Conservation (phyloP, 2,113 vertebrate species). For the Copsychus sechellarum region DNA sequence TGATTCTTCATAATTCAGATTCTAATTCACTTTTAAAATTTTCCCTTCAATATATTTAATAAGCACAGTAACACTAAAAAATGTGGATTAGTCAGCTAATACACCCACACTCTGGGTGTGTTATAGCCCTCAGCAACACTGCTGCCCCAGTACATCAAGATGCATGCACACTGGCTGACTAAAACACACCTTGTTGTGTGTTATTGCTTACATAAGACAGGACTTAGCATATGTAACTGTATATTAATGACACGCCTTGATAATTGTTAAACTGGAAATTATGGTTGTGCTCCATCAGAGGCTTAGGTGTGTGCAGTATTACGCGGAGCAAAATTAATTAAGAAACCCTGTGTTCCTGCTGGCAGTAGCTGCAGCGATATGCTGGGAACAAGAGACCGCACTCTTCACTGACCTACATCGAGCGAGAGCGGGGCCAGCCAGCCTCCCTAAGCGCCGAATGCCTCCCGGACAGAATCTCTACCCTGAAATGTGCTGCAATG, state of each 20-base stretch:
- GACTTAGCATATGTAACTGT: slow-evolving; percentile 33
- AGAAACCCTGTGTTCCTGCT: neutral
- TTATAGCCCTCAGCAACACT: slow-evolving; percentile 10
- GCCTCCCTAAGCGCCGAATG: neutral
- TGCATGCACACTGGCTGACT: neutral
- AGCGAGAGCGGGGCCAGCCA: neutral
- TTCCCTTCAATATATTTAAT: slow-evolving; percentile 9
- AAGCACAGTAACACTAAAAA: neutral
- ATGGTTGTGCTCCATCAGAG: neutral
- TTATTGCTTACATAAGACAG: slow-evolving; percentile 29
- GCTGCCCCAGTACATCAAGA: neutral
- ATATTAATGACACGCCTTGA: slow-evolving; percentile 21
- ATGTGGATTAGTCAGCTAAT: slow-evolving; percentile 23
- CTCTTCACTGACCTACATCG: neutral
- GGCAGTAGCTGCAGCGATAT: neutral
- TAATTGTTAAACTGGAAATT: slow-evolving; percentile 36
- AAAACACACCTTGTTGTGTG: slow-evolving; percentile 3
- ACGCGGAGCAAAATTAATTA: neutral
- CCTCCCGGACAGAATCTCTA: neutral
- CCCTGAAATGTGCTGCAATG: neutral
- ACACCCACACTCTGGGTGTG: slow-evolving; percentile 45
- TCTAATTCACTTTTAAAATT: slow-evolving; percentile 25
- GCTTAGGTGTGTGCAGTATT: slow-evolving; percentile 23
- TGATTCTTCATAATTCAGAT: neutral
- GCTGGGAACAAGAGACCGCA: neutral